Evolutionary conservation across 2,797 vertebrate genomes (phyloP), one percentile per base, ranked within the genome.

Genomic region (Syndactyla subalaris): DNA sequence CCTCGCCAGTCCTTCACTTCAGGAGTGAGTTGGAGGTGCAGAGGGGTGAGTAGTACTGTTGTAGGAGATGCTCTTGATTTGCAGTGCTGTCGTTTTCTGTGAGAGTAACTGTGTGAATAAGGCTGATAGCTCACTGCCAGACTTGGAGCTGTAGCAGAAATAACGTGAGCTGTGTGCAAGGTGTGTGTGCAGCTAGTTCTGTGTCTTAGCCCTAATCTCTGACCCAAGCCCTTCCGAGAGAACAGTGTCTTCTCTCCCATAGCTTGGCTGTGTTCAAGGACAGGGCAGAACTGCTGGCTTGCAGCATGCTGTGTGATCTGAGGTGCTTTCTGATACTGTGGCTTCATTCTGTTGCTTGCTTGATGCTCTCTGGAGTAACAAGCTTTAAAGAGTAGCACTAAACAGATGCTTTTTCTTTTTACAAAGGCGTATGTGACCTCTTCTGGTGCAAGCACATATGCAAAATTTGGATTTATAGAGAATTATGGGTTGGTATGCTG

Each of bases 1-100:
- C 10, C 32, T 4, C 1, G 2, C 3, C 26, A 8, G 0, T 46
- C 14, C 54, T 54, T 48, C 29, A 2, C 39, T 55, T 41, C 14
- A 36, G 85, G n/a, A 55, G 32, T 10, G 49, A 30, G 2, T 27
- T 48, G 19, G 43, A 75, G 55, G 12, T 41, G 63, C 41, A 57
- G n/a, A 29, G 48, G n/a, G 51, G 13, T 4, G 19, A 74, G 62
- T 26, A 41, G 72, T 26, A 27, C 43, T 83, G 46, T 10, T 30
- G 6, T 30, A 21, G n/a, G 51, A n/a, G 59, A 26, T 49, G 9
- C 9, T 43, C 15, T 32, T 34, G 21, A 7, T 52, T 65, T 45
- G 30, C 34, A 14, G 41, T 41, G 39, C 23, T 55, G 65, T 7
- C 38, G 19, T 21, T 85, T 12, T 43, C 10, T 38, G 4, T 0